These are phyloP conservation scores for Psylliodes chrysocephalus DNA, from an alignment of 2,888 invertebrate species.

Conservation along the genomic window DNA sequence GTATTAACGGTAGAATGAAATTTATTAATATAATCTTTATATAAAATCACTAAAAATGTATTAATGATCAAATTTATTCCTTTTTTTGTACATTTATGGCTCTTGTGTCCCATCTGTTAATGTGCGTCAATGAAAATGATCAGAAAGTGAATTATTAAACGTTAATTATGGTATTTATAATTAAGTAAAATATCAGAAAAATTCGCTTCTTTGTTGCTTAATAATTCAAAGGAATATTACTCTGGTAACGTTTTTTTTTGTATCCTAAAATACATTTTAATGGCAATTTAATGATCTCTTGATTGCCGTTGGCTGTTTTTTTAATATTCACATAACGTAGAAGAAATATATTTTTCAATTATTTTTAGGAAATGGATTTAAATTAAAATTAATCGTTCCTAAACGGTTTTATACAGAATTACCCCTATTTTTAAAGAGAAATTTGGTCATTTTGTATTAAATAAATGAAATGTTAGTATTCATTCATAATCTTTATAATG, in stretches of 20 bases:
- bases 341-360: neutral
- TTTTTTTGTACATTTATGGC: too few species aligned
- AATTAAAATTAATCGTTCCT: slow-evolving; percentile 12
- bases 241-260: neutral
- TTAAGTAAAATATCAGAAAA: neutral
- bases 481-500: too few species aligned
- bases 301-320: neutral
- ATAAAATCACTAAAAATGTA: too few species aligned
- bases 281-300: slow-evolving; percentile 13
- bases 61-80: too few species aligned
- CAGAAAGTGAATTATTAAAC: neutral
- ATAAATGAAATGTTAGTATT: too few species aligned
- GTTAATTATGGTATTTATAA: neutral
- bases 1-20: too few species aligned
- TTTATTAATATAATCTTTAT: too few species aligned
- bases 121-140: too few species aligned
- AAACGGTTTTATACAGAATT: too few species aligned
- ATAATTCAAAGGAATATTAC: neutral
- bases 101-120: too few species aligned
- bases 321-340: neutral
- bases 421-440: too few species aligned
- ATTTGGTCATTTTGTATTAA: too few species aligned
- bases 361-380: neutral
- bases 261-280: slow-evolving; percentile 8
- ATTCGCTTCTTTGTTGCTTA: neutral